Conservation (phyloP, 2,113 vertebrate species). For the Bujurquina vittata region DNA sequence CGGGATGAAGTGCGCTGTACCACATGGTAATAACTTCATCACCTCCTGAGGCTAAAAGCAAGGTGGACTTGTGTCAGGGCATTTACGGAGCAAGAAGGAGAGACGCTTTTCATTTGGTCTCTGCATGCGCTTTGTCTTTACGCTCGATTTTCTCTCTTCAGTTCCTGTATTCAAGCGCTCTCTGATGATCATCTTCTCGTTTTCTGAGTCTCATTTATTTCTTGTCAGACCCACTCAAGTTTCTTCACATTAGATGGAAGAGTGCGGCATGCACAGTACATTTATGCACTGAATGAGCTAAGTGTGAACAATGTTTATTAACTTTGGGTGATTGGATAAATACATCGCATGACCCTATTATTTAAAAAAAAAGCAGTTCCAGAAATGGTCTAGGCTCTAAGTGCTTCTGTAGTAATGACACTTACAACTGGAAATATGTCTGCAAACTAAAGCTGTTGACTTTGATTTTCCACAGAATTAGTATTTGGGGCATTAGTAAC, state of each 20-base stretch:
- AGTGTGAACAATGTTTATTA: neutral
- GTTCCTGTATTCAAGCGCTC: neutral
- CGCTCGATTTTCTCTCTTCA: neutral
- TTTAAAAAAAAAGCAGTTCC: neutral
- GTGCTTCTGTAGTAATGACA: slow-evolving; percentile 21
- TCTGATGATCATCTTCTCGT: slow-evolving; percentile 6
- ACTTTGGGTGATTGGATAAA: neutral
- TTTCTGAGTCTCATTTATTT: slow-evolving; percentile 4
- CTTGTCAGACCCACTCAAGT: neutral
- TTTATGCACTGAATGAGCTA: neutral
- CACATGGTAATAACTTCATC: slow-evolving; percentile 46
- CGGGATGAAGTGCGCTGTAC: slow-evolving; percentile 49
- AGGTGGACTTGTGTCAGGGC: slow-evolving; percentile 23
- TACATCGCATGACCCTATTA: neutral
- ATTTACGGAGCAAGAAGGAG: slow-evolving; percentile 46
- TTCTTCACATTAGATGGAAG: neutral
- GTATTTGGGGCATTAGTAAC: neutral
- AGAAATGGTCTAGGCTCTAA: slow-evolving; percentile 21
- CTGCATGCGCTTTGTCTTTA: neutral
- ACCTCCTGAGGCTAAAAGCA: slow-evolving; percentile 45
- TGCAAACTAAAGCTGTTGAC: neutral
- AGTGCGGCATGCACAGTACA: neutral
- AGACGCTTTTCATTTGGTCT: slow-evolving; percentile 16
- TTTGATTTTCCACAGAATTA: neutral
- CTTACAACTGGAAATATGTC: neutral